Evolutionary conservation across 1,140 invertebrate genomes (phyloP), one percentile per base, ranked within the genome.

Genomic region (Elymnias hypermnestra): DNA sequence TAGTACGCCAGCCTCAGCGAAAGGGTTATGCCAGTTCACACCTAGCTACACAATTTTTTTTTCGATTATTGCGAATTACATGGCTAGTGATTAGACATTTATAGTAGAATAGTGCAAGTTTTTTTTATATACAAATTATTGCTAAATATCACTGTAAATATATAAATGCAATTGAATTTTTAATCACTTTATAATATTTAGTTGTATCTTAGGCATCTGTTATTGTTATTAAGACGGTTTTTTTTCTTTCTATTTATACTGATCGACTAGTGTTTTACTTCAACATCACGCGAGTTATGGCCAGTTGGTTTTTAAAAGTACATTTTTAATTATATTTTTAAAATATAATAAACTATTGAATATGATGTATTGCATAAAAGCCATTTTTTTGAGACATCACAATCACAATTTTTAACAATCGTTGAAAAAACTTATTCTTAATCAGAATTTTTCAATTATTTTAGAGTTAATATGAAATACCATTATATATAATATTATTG

Each of bases 21-120:
- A n/a, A n/a, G n/a, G n/a, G n/a, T n/a, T n/a, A 55, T 43, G 46
- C 45, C 52, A 55, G 50, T 49, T 39, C 25, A 41, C 48, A 41
- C 50, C 29, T 14, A 53, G 53, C 54, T 61, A 53, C 50, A 53
- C 48, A 57, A n/a, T n/a, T 49, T 47, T 56, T 42, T 41, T 69
- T 69, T 72, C 53, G 39, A 57, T 67, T 57, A 71, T 67, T 66
- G 67, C 72, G 73, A 81, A 72, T 73, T 72, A 74, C 56, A 83
- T 83, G 79, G 79, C 79, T 83, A 83, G 79, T 83, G 79, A 83
- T 82, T 83, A 83, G 79, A 76, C 40, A 31, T 76, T 83, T 82
- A 82, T 75, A 63, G 71, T 83, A 79, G 74, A 41, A 62, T 70
- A 66, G 46, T 38, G 25, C 35, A 8, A 51, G 58, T 70, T 74